Conservation (phyloP, 1,140 invertebrate genomes). For the Cotesia chilonis region DNA sequence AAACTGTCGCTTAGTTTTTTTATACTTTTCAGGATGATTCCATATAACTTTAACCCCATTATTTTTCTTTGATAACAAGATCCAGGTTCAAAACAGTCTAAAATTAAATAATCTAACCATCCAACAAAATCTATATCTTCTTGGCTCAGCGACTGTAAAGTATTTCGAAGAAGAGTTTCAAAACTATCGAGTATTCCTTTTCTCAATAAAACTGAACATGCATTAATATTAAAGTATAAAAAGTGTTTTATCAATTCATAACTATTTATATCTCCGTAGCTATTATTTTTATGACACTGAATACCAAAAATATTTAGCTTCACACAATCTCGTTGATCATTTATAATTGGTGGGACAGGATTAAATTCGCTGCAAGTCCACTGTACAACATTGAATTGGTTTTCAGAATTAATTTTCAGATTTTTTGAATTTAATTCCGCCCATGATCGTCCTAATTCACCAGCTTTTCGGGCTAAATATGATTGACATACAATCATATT, state of each 20-base stretch:
- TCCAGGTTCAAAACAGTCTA: conserved; percentile 64
- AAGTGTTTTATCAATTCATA: conserved; percentile 45
- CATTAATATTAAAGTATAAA: conserved; percentile 29
- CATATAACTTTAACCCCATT: conserved; percentile 61
- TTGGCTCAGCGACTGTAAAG: conserved; percentile 1
- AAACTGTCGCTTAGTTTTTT: conserved; percentile 8
- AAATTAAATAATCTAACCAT: conserved; percentile 64
- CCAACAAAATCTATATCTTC: conserved; percentile 53
- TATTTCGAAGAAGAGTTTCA: conserved; percentile 41
- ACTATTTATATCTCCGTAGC: conserved; percentile 24
- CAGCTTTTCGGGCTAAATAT: conserved; percentile 45
- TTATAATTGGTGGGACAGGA: conserved; percentile 29
- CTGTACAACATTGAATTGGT: conserved; percentile 15
- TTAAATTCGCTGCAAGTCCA: conserved; percentile 25
- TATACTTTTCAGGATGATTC: conserved; percentile 46
- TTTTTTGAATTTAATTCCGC: neutral
- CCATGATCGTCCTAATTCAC: conserved; percentile 29
- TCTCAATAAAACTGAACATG: neutral
- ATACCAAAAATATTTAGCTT: conserved; percentile 52
- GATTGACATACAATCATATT: conserved; percentile 35
- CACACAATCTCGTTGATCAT: conserved; percentile 44
- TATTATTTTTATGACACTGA: conserved; percentile 40
- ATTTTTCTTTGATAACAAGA: conserved; percentile 69
- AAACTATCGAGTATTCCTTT: conserved; percentile 41
- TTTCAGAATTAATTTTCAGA: conserved; percentile 5